Evolutionary conservation across 1,140 invertebrate genomes (phyloP).

Genomic region (Tribolium castaneum): DNA sequence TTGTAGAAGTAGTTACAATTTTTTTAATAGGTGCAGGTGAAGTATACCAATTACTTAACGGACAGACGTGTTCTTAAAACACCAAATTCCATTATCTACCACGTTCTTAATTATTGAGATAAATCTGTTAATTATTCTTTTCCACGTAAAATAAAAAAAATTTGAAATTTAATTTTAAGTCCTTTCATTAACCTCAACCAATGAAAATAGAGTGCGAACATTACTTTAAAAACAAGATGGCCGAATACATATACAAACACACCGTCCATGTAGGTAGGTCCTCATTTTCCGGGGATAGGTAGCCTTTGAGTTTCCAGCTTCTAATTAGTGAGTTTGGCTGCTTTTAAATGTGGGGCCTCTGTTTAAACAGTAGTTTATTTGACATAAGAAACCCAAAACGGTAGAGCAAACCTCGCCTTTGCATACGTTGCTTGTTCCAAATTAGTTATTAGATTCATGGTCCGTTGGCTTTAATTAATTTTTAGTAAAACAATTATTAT

Average conservation of each 20-base stretch:
- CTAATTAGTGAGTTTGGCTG: constrained; percentile 40
- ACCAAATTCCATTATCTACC: too few species aligned
- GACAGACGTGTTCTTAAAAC: too few species aligned
- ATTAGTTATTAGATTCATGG: constrained; percentile 36
- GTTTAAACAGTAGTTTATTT: constrained; percentile 40
- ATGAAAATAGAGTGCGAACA: not conserved
- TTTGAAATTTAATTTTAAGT: not conserved
- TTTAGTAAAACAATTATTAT: constrained; percentile 43
- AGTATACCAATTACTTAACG: too few species aligned
- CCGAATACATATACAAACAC: constrained; percentile 26
- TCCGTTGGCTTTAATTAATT: constrained; percentile 40
- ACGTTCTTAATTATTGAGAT: too few species aligned
- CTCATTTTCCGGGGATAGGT: constrained; percentile 32
- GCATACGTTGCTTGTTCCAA: constrained; percentile 11
- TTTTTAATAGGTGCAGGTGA: too few species aligned
- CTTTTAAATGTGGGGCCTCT: constrained; percentile 26
- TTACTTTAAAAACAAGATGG: constrained; percentile 33
- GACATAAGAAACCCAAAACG: constrained; percentile 43
- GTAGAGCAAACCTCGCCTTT: constrained; percentile 25
- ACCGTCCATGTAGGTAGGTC: constrained; percentile 11
- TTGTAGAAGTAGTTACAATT: too few species aligned
- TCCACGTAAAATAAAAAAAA: too few species aligned
- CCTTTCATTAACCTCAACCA: not conserved
- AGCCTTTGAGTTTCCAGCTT: constrained; percentile 28
- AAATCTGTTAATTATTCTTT: too few species aligned